phyloP scores from a whole-genome alignment of 2,113 vertebrate genomes.

The Ctenodactylus gundi region DNA sequence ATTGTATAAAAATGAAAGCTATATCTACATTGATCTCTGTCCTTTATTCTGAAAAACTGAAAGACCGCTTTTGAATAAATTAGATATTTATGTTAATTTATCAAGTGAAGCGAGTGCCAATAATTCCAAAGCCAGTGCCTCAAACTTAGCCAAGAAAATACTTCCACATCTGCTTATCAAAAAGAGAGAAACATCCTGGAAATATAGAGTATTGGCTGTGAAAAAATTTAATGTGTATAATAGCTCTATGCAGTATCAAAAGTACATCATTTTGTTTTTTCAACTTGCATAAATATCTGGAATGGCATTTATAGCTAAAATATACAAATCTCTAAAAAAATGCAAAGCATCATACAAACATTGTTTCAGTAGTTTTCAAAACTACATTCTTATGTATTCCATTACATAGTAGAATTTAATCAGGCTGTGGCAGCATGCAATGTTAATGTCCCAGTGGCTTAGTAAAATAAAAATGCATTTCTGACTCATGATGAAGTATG shows the following conservation, averaged over 20 bases:
- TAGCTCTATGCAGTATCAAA: not conserved
- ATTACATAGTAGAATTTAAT: not conserved
- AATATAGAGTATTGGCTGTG: not conserved
- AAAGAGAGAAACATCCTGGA: not conserved
- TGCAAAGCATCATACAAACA: too few relatives aligned
- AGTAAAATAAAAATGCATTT: not conserved
- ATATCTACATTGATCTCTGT: not conserved
- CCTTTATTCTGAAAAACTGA: too few relatives aligned
- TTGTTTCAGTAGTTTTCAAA: not conserved
- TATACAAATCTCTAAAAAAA: not conserved
- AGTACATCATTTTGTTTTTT: not conserved
- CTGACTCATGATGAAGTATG: not conserved
- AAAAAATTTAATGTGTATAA: too few relatives aligned
- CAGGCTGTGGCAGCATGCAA: not conserved
- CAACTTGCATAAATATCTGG: not conserved
- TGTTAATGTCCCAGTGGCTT: not conserved
- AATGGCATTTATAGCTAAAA: not conserved
- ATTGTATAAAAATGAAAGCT: not conserved
- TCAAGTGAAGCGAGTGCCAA: not conserved
- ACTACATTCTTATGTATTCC: not conserved
- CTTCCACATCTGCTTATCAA: not conserved
- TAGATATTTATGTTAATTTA: not conserved
- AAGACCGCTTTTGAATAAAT: not conserved
- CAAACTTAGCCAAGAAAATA: too few relatives aligned
- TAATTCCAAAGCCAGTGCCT: not conserved